Percentiles rank a stretch among this genome's conserved stretches.
phyloP scores from a whole-genome alignment of 2,113 vertebrate genomes.

The Anthoscopus minutus region DNA sequence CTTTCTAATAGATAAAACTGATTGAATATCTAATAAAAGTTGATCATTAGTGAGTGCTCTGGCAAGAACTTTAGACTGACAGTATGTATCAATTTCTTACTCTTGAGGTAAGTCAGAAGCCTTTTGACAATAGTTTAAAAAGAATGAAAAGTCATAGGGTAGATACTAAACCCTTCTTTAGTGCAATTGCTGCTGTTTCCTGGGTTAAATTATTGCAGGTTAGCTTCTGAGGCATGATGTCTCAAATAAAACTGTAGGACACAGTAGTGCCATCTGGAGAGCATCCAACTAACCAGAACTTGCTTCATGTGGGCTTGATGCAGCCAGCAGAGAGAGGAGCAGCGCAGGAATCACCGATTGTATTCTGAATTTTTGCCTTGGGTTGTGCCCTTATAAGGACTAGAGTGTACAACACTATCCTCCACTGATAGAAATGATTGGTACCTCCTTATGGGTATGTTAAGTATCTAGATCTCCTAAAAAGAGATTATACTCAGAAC shows the following conservation, averaged over 20 bases:
- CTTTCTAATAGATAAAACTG: neutral
- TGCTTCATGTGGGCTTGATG: neutral
- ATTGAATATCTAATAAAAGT: neutral
- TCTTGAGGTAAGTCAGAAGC: neutral
- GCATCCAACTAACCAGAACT: neutral
- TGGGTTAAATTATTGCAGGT: neutral
- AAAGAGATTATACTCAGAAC: neutral
- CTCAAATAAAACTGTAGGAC: neutral
- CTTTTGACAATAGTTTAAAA: neutral
- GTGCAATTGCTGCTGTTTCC: neutral
- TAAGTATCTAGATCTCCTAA: neutral
- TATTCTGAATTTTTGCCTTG: neutral
- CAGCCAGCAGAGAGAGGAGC: neutral
- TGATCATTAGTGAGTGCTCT: neutral
- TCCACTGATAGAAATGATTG: neutral
- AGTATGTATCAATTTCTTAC: neutral
- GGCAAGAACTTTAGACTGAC: neutral
- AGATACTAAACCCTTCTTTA: neutral
- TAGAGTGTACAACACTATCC: neutral
- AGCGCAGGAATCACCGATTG: fast-evolving
- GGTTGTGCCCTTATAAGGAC: neutral
- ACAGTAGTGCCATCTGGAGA: neutral
- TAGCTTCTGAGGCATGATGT: neutral
- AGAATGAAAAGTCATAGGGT: neutral
- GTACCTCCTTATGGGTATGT: neutral